These are phyloP conservation scores for Drosophila busckii DNA, from an alignment of 1,140 invertebrate genomes.

Conservation along the genomic window DNA sequence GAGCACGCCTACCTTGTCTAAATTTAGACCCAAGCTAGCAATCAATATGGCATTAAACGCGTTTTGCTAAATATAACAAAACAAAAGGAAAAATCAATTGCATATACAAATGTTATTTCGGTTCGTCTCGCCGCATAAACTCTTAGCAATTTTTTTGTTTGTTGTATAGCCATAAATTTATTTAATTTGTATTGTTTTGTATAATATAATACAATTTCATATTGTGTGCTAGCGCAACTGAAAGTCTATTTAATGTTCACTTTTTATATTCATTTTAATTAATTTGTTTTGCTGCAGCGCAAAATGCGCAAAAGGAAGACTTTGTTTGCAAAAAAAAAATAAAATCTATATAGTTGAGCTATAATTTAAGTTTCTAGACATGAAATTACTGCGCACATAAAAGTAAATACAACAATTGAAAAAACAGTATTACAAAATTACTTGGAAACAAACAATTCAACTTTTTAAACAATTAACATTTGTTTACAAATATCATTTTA, in stretches of 20 bases:
- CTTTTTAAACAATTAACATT: no score
- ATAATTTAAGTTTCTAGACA: no score
- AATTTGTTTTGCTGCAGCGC: constrained; percentile 48
- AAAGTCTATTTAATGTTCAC: constrained; percentile 61
- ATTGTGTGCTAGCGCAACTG: constrained; percentile 25
- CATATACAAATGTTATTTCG: constrained; percentile 25
- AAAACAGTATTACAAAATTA: no score
- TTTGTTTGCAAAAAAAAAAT: constrained; percentile 1
- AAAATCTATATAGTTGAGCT: not conserved
- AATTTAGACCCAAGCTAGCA: constrained; percentile 32
- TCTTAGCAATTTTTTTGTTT: no score
- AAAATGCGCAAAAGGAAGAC: constrained; percentile 41
- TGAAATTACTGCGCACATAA: no score
- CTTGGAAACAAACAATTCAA: no score
- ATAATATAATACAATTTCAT: constrained; percentile 12
- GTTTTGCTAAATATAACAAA: constrained; percentile 57
- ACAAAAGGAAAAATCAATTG: constrained; percentile 30
- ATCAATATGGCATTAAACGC: constrained; percentile 48
- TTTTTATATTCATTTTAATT: constrained; percentile 55
- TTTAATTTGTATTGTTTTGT: no score
- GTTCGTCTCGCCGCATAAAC: constrained; percentile 1
- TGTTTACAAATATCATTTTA: no score
- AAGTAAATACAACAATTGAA: constrained; percentile 2
- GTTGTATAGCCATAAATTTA: no score
- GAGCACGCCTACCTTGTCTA: constrained; percentile 54